These are phyloP conservation scores for Pachyseris speciosa DNA, from an alignment of 64 coral and sea anemone genomes.

Conservation along the genomic window DNA sequence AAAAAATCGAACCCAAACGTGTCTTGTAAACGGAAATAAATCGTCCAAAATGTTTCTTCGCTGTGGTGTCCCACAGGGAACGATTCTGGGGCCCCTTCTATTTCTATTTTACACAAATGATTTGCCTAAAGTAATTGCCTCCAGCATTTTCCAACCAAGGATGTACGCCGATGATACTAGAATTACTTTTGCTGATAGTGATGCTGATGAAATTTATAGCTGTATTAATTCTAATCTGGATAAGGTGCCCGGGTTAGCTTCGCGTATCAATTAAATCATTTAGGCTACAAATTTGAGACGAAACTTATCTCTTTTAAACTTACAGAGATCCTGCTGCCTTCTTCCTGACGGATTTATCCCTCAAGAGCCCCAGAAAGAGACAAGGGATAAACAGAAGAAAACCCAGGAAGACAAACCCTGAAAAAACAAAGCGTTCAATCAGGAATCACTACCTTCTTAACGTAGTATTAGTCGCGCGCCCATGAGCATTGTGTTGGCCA, in stretches of 20 bases:
- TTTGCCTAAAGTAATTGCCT: background rate
- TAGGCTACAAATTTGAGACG: too few species aligned
- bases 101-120: slow-evolving; percentile 28
- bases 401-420: too few species aligned
- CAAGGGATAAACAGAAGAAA: too few species aligned
- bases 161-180: background rate
- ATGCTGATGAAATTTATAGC: background rate
- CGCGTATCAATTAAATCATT: too few species aligned
- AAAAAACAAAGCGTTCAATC: too few species aligned
- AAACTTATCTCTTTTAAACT: too few species aligned
- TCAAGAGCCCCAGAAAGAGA: too few species aligned
- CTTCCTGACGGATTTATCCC: too few species aligned
- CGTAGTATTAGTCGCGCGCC: too few species aligned
- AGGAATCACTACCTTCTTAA: too few species aligned
- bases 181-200: background rate
- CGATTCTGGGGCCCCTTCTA: slow-evolving; percentile 16
- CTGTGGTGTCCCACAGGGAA: slow-evolving; percentile 9
- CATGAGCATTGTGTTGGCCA: too few species aligned
- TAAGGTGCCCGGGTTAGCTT: background rate
- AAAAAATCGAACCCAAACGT: slow-evolving; percentile 17
- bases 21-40: slow-evolving; percentile 3
- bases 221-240: background rate
- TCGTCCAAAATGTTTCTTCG: slow-evolving; percentile 7
- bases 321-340: too few species aligned
- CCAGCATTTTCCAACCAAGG: background rate